Percentiles rank a stretch among this genome's conserved stretches.
Conservation (phyloP, 2,113 vertebrate genomes). For the Bos javanicus region DNA sequence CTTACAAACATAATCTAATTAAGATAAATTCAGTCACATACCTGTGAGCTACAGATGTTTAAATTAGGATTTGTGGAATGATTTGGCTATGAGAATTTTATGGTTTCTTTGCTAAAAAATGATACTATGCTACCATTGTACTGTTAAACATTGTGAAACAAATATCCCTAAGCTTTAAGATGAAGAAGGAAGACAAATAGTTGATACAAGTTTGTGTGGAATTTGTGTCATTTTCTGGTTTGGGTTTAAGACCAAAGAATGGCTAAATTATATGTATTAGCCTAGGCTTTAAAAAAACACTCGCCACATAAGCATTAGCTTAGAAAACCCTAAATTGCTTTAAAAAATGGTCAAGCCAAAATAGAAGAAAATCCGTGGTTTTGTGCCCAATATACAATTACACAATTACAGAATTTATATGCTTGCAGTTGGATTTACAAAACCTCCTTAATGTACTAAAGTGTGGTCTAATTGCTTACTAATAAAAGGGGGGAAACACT, state of each 20-base stretch:
- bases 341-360: conserved; percentile 70
- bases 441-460: conserved; percentile 71
- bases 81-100: conserved; percentile 23
- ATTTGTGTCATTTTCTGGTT: conserved; percentile 71
- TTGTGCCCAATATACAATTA: conserved; percentile 71
- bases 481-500: conserved; percentile 49
- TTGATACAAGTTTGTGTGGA: conserved; percentile 63
- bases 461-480: conserved; percentile 69
- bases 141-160: conserved; percentile 20
- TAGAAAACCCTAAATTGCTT: conserved; percentile 69
- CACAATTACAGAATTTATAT: conserved; percentile 73
- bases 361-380: conserved; percentile 69
- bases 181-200: conserved; percentile 33
- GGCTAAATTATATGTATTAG: conserved; percentile 70
- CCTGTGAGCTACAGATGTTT: conserved; percentile 35
- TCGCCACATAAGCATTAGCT: conserved; percentile 63
- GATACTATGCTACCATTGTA: neutral
- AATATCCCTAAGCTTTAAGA: conserved; percentile 21
- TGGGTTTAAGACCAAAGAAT: conserved; percentile 65
- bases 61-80: conserved; percentile 25
- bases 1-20: conserved; percentile 42
- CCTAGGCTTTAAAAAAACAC: conserved; percentile 54
- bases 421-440: conserved; percentile 64
- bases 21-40: conserved; percentile 13
- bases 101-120: conserved; percentile 35